These are phyloP conservation scores for Thecophora atra DNA, from an alignment of 2,888 invertebrate genomes.

Conservation along the genomic window DNA sequence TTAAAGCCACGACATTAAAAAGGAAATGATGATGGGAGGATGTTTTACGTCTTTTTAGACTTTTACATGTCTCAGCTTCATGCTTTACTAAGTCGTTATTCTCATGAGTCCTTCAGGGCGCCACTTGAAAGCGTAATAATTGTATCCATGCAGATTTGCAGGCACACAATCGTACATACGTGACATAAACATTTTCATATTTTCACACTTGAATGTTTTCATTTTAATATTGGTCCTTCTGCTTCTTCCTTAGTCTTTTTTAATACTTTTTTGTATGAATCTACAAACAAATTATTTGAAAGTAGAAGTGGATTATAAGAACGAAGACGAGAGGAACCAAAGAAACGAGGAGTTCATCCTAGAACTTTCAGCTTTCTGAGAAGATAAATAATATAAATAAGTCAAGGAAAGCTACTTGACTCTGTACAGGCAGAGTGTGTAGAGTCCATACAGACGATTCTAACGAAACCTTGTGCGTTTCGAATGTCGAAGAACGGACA, in stretches of 20 bases:
- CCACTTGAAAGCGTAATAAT: conserved; percentile 22
- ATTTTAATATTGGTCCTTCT: conserved; percentile 16
- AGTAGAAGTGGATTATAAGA: background rate
- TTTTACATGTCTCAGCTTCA: background rate
- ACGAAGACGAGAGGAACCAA: background rate
- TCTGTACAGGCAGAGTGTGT: background rate
- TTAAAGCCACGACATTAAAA: too few relatives aligned
- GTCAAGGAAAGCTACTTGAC: conserved; percentile 7
- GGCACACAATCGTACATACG: background rate
- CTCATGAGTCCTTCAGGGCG: conserved; percentile 11
- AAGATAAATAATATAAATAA: conserved; percentile 5
- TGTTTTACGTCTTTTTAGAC: background rate
- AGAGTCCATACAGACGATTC: background rate
- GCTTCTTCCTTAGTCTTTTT: background rate
- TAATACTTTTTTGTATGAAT: background rate
- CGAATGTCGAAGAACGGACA: background rate
- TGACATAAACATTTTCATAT: background rate
- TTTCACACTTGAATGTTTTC: conserved; percentile 23
- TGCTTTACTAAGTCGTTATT: conserved; percentile 13
- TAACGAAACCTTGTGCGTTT: background rate
- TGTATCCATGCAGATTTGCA: background rate
- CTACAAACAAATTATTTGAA: conserved; percentile 14
- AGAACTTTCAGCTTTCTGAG: too few relatives aligned
- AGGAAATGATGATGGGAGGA: too few relatives aligned
- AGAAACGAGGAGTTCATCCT: background rate